Percentiles rank a stretch among this genome's conserved stretches.
Evolutionary conservation across 2,113 vertebrate species (phyloP).

Genomic region (Ictalurus furcatus): DNA sequence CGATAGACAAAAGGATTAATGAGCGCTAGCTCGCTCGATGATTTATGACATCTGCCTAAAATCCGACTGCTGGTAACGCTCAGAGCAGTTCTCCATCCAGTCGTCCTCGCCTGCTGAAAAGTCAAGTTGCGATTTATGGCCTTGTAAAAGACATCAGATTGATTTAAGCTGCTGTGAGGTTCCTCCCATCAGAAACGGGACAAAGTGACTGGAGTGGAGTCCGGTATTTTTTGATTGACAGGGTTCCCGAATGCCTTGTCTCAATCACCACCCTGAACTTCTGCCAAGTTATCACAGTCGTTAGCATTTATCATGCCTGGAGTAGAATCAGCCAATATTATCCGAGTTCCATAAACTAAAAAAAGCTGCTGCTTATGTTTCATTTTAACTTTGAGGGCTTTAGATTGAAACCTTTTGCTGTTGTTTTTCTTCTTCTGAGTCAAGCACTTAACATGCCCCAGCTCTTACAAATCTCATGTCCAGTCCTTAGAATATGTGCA

Average conservation of each 20-base stretch:
- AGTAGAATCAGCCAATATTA: background rate
- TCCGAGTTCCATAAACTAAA: background rate
- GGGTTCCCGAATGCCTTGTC: background rate
- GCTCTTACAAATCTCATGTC: background rate
- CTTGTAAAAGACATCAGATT: conserved; percentile 66
- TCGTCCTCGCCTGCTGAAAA: conserved; percentile 54
- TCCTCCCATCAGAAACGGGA: conserved; percentile 33
- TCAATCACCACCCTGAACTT: background rate
- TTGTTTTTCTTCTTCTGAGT: background rate
- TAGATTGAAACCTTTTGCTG: background rate
- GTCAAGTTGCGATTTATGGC: conserved; percentile 67
- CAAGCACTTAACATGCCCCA: background rate
- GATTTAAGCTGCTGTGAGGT: conserved; percentile 64
- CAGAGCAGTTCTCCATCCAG: conserved; percentile 52
- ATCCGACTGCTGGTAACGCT: conserved; percentile 57
- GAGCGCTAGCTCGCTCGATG: conserved; percentile 54
- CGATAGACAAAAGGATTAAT: conserved; percentile 68
- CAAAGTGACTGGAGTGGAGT: conserved; percentile 26
- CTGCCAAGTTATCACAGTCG: conserved; percentile 8
- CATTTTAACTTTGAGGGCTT: background rate
- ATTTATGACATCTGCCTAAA: conserved; percentile 63
- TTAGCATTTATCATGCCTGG: background rate
- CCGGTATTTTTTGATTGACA: conserved; percentile 40
- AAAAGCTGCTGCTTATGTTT: background rate
- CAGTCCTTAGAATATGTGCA: background rate